Evolutionary conservation across 1,140 invertebrate genomes (phyloP), one percentile per base, ranked within the genome.

Genomic region (Sesamia nonagrioides): DNA sequence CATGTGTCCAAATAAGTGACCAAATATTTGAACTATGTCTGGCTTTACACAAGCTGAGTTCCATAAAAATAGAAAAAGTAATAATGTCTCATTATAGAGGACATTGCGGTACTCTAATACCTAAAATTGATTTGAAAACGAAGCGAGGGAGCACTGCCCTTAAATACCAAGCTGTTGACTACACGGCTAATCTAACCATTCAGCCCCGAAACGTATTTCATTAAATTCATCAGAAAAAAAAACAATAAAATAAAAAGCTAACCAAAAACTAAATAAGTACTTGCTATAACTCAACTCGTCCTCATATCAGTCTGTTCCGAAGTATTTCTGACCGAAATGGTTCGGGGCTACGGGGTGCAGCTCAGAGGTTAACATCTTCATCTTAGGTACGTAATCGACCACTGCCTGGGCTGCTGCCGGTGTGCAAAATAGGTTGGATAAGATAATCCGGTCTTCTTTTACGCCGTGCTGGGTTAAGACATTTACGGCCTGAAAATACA

Each of bases 311-410:
- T 99, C 98, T 80, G 98, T 99, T 87, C 99, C 99, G 96, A 99
- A 99, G 95, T 99, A 99, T 95, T 99, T 99, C 95, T 99, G 98
- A 82, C 99, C 99, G 96, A 99, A 99, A 95, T 99, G 99, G 95
- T 99, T 99, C 15, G 99, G 99, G 33, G 98, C 98, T n/a, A 99
- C 97, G 8, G 97, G 97, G 95, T 99, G 98, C 54, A 99, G 96
- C 95, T 99, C 99, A 1, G 98, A 99, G 0, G 99, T 99, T 60
- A 99, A 96, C 85, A 99, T 98, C 91, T 98, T 99, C 97, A 99
- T 97, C 95, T 97, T 97, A 58, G 99, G 98, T 94, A 98, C 99
- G 84, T 97, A 97, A 86, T 97, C 96, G 48, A 98, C 96, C 68
- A 99, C 96, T n/a, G 97, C 97, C 88, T 97, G 97, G 6, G 97